Evolutionary conservation across 2,888 invertebrate genomes (phyloP).

Genomic region (Dicranocentrus wangi): DNA sequence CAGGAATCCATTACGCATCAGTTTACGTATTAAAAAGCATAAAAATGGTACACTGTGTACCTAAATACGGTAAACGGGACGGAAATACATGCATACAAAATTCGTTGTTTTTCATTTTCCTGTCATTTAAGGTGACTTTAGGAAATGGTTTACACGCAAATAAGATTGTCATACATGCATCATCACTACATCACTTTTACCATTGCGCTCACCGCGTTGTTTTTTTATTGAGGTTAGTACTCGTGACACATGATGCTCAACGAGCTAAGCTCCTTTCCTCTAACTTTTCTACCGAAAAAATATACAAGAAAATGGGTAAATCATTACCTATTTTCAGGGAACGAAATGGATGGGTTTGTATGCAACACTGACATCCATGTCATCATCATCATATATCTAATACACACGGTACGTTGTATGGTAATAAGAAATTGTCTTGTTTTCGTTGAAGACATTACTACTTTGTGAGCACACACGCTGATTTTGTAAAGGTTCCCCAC

Average conservation of each 20-base stretch:
- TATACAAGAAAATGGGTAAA: constrained; percentile 48
- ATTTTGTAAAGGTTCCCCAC: constrained; percentile 7
- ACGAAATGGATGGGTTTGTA: not conserved
- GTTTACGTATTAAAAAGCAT: too few relatives aligned
- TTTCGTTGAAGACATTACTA: constrained; percentile 47
- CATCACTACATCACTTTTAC: constrained; percentile 9
- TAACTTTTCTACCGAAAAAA: constrained; percentile 19
- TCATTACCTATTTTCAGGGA: constrained; percentile 51
- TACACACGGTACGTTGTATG: constrained; percentile 46
- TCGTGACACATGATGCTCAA: constrained; percentile 60
- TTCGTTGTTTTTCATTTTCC: constrained; percentile 23
- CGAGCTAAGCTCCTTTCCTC: constrained; percentile 24
- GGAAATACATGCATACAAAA: constrained; percentile 16
- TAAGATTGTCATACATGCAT: constrained; percentile 40
- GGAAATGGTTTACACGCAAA: constrained; percentile 13
- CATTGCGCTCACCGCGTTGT: not conserved
- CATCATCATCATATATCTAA: constrained; percentile 40
- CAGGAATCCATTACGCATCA: too few relatives aligned
- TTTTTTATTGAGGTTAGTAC: constrained; percentile 37
- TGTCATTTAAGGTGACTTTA: constrained; percentile 35
- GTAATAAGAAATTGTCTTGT: constrained; percentile 14
- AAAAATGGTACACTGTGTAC: too few relatives aligned
- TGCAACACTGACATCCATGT: not conserved
- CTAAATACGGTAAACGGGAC: too few relatives aligned
- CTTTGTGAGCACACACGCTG: constrained; percentile 35